A percentile compares a stretch with the other conserved stretches of the same genome.
These are phyloP conservation scores for Catamblyrhynchus diadema DNA, from an alignment of 2,797 vertebrate species.

Conservation along the genomic window DNA sequence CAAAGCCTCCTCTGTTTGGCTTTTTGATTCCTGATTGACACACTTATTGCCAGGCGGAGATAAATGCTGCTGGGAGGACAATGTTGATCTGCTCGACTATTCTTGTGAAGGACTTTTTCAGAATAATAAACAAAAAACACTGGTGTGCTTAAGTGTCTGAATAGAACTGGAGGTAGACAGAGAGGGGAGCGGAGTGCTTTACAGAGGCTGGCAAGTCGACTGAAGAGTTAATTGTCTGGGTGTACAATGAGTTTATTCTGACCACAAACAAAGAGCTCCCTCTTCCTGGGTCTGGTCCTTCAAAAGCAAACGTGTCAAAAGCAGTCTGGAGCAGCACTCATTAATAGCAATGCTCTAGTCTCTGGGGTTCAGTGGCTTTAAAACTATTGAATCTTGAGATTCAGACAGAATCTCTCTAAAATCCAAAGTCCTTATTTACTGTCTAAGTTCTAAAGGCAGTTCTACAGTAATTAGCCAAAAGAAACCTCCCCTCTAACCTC, in stretches of 20 bases:
- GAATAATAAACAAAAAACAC: slow-evolving; percentile 75
- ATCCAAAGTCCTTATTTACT: background rate
- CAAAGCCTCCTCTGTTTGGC: slow-evolving; percentile 82
- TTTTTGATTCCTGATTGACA: slow-evolving; percentile 87
- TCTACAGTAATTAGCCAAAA: slow-evolving; percentile 22
- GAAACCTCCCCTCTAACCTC: background rate
- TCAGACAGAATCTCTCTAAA: slow-evolving; percentile 13
- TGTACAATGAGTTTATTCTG: slow-evolving; percentile 85
- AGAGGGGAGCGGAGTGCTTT: slow-evolving; percentile 65
- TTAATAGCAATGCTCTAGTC: slow-evolving; percentile 67
- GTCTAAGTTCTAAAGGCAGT: slow-evolving; percentile 12
- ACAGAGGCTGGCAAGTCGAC: slow-evolving; percentile 75
- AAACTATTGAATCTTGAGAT: slow-evolving; percentile 26
- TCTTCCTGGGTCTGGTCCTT: slow-evolving; percentile 76
- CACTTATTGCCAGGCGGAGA: slow-evolving; percentile 72
- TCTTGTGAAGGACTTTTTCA: slow-evolving; percentile 78
- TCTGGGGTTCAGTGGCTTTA: slow-evolving; percentile 44
- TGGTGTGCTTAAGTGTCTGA: slow-evolving; percentile 73
- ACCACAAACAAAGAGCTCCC: slow-evolving; percentile 79
- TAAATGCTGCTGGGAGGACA: slow-evolving; percentile 75
- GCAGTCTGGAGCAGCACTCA: slow-evolving; percentile 58
- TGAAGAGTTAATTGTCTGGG: slow-evolving; percentile 83
- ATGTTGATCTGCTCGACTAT: slow-evolving; percentile 78
- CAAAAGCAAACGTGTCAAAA: slow-evolving; percentile 76
- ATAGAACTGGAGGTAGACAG: slow-evolving; percentile 73